Evolutionary conservation across 2,113 vertebrate genomes (phyloP), one percentile per base, ranked within the genome.

Genomic region (Oriolus oriolus): DNA sequence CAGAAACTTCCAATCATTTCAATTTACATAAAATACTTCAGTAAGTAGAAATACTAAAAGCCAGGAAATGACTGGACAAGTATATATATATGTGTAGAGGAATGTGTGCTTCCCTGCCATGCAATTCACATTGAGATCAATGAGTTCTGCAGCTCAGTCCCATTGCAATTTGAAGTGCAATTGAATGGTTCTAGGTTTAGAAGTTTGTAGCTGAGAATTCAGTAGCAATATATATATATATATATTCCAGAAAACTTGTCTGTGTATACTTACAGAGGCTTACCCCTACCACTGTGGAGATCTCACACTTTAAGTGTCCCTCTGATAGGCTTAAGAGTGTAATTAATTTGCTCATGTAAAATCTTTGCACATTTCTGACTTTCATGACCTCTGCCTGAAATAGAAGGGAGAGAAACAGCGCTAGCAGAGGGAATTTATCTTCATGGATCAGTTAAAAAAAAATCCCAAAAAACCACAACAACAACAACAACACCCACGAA

Each of bases 391-490:
- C 41, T 88, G 33, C 20, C 41, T 76, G 28, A 82, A 89, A 76
- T 61, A 30, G 7, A 53, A 73, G 8, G 6, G 19, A 79, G 33
- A 79, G 33, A 50, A 68, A 60, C 6, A 31, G 45, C 5, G 1
- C 5, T 21, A 54, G 6, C 54, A 88, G 35, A 71, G 7, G 5
- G 11, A 49, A 59, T 85, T 44, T 53, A 19, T 77, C 54, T 74
- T 84, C 18, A 42, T 27, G 13, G 28, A 44, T 52, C 21, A 44
- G 6, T 42, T 10, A 11, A 45, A 84, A 52, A 44, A 33, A 35
- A 13, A 1, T 7, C 42, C 2, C n/a, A 41, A 41, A 41, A 41
- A 41, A 2, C 7, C 6, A 42, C 2, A 27, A 17, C 4, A n/a
- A 13, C 2, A 33, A 15, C 9, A 44, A 39, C 10, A 57, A 52